Evolutionary conservation across 1,140 invertebrate genomes (phyloP), one percentile per base, ranked within the genome.

Genomic region (Bombus soroeensis): DNA sequence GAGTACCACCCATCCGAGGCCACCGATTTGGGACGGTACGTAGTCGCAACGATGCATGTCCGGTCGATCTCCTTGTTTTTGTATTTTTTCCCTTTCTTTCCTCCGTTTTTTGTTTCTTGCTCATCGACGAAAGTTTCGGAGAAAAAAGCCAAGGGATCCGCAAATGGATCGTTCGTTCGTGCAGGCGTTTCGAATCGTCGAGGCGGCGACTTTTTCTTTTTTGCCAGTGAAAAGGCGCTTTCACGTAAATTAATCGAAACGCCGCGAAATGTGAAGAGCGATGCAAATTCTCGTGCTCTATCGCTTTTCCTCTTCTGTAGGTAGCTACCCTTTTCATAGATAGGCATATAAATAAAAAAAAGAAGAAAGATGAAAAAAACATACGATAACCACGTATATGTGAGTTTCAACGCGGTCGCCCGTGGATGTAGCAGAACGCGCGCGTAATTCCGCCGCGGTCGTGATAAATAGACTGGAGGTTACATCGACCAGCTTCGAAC

Each of bases 21-120:
- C 74, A 57, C 82, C 66, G 75, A 88, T 90, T 90, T 79, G 28
- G 59, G 79, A 72, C 79, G 66, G 72, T 68, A 73, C 39, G 66
- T 83, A 81, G 64, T 87, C 81, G 64, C 73, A 41, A 62, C 85
- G 74, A 85, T 89, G 88, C 77, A 80, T 83, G 77, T 57, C 87
- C 59, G 66, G 70, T 41, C 83, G 77, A 81, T 90, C 76, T n/a
- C 70, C 78, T 39, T 53, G 32, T 25, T 37, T 37, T 43, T 74
- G 22, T 10, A 18, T 62, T n/a, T 53, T 59, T 18, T 25, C 3
- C 37, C 41, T 59, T 18, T 22, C 0, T 8, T 53, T 12, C n/a
- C 18, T 59, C 66, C 43, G n/a, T 66, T 71, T 73, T 18, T 37
- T 22, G 41, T 32, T 22, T 9, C 34, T 28, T 39, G 4, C 25